These are phyloP conservation scores for Drosophila murphyi DNA, from an alignment of 1,140 invertebrate genomes.

Conservation along the genomic window DNA sequence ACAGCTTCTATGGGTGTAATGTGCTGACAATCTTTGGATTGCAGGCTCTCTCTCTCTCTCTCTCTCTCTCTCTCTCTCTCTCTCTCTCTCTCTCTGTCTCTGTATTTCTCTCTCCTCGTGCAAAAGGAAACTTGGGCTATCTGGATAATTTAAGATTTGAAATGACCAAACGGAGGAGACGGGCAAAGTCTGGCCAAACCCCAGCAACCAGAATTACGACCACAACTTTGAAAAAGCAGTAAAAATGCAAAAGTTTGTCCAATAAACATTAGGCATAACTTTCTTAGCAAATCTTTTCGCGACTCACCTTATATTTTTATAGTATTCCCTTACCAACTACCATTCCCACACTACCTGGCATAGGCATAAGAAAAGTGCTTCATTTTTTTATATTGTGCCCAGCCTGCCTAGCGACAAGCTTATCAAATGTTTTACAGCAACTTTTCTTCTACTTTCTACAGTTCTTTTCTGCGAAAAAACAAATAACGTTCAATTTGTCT, in stretches of 20 bases:
- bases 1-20: constrained; percentile 51
- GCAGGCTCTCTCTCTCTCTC: constrained; percentile 17
- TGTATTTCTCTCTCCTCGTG: too few species aligned
- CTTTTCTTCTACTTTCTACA: constrained; percentile 11
- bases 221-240: constrained; percentile 68
- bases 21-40: constrained; percentile 78
- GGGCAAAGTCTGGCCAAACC: constrained; percentile 28
- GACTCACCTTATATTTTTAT: constrained; percentile 65
- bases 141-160: constrained; percentile 75
- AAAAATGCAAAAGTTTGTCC: constrained; percentile 80
- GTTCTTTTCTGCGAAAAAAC: constrained; percentile 26
- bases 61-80: too few species aligned
- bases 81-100: too few species aligned
- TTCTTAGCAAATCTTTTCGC: constrained; percentile 48
- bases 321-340: constrained; percentile 1
- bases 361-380: constrained; percentile 52
- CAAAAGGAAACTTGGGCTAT: constrained; percentile 44
- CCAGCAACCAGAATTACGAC: constrained; percentile 53
- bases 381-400: constrained; percentile 18
- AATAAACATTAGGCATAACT: constrained; percentile 83
- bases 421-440: constrained; percentile 58
- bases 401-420: constrained; percentile 68
- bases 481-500: constrained; percentile 60
- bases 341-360: background rate
- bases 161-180: constrained; percentile 57